phyloP scores from a whole-genome alignment of 2,113 vertebrate genomes.

The Caretta caretta region DNA sequence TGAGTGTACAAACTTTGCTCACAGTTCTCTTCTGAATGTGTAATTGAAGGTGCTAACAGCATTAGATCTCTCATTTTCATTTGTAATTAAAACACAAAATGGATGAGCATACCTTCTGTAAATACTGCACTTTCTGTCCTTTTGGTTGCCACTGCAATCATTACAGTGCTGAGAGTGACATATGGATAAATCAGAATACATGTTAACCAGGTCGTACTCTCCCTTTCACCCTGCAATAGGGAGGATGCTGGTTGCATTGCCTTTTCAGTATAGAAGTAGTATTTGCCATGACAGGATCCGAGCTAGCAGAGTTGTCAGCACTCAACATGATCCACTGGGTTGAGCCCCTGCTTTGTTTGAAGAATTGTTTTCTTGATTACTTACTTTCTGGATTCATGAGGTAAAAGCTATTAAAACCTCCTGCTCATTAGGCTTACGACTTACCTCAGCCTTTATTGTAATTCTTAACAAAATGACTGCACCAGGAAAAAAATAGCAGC shows the following conservation, averaged over 20 bases:
- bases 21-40: background rate
- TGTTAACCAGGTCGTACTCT: background rate
- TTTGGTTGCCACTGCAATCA: too few species aligned
- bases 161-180: fast-evolving
- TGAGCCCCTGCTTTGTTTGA: background rate
- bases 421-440: fast-evolving
- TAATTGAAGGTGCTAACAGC: background rate
- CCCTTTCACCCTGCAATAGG: background rate
- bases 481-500: background rate
- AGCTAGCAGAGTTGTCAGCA: background rate
- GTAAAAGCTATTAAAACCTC: background rate
- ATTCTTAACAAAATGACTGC: background rate
- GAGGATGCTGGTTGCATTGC: background rate
- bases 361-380: background rate
- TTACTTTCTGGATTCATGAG: background rate
- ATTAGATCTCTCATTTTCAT: background rate
- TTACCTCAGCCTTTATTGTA: background rate
- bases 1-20: background rate
- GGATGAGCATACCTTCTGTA: background rate
- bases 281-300: background rate
- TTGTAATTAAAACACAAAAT: background rate
- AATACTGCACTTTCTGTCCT: fast-evolving
- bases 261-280: background rate
- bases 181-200: background rate
- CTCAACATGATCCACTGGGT: background rate